phyloP scores from a whole-genome alignment of 1,140 invertebrate genomes.

The Plectus sambesii region DNA sequence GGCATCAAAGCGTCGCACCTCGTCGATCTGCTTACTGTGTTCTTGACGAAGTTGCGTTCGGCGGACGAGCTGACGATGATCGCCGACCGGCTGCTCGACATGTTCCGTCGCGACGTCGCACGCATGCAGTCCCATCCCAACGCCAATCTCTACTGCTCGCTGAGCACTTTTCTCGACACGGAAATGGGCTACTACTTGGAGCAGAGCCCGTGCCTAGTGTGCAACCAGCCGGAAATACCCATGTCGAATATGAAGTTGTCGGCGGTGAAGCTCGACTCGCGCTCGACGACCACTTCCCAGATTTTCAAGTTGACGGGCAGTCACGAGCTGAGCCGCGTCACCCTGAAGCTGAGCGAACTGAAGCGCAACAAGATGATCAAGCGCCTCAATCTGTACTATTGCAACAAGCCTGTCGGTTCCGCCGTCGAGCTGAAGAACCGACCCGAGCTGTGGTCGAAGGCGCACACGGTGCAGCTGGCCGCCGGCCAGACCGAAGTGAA shows the following conservation, averaged over 20 bases:
- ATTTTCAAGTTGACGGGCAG: conserved; percentile 88
- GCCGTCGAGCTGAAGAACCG: conserved; percentile 89
- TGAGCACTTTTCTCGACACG: conserved; percentile 80
- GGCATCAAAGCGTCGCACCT: too few species aligned
- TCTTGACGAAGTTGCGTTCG: too few species aligned
- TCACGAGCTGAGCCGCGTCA: conserved; percentile 86
- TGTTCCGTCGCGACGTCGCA: conserved; percentile 74
- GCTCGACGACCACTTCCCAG: conserved; percentile 93
- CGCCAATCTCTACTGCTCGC: conserved; percentile 75
- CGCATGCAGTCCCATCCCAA: conserved; percentile 79
- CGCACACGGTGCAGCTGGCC: conserved; percentile 72
- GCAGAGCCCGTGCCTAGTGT: conserved; percentile 88
- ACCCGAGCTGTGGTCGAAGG: conserved; percentile 81
- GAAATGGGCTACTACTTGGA: conserved; percentile 93
- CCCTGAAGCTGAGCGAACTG: conserved; percentile 78
- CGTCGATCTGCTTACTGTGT: too few species aligned
- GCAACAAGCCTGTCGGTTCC: conserved; percentile 83
- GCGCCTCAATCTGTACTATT: conserved; percentile 90
- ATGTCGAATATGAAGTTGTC: conserved; percentile 74
- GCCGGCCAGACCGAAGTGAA: conserved; percentile 88
- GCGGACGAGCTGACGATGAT: too few species aligned
- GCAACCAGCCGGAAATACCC: conserved; percentile 89
- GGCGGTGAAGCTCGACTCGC: conserved; percentile 84
- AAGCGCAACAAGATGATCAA: conserved; percentile 94
- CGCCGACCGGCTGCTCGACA: conserved; percentile 63